Conservation (phyloP, 2,113 vertebrate species). For the Hylia prasina region DNA sequence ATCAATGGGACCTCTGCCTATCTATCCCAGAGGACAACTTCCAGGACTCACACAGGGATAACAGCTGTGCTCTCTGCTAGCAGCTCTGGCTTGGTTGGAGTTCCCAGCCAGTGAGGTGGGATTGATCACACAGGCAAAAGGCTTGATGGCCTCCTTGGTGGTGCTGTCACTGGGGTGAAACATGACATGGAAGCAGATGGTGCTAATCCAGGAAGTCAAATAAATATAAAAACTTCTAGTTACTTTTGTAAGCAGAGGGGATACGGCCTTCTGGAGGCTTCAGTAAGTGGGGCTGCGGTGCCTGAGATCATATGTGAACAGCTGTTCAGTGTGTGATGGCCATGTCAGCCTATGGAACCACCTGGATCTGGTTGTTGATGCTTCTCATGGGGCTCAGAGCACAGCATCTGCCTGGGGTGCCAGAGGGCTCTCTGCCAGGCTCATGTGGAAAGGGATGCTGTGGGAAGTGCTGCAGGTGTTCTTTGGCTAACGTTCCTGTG, state of each 20-base stretch:
- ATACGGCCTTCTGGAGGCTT: not conserved
- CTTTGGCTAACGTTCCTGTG: not conserved
- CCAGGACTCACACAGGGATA: not conserved
- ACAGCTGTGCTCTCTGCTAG: rapidly evolving
- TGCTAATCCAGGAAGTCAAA: not conserved
- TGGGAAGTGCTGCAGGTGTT: not conserved
- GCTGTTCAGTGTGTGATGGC: not conserved
- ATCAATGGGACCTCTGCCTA: not conserved
- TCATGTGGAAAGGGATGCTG: rapidly evolving
- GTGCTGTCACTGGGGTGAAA: not conserved
- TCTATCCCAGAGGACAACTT: not conserved
- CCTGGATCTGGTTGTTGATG: rapidly evolving
- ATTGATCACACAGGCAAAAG: rapidly evolving
- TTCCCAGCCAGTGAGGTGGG: rapidly evolving
- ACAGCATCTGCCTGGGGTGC: rapidly evolving
- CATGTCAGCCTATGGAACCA: rapidly evolving
- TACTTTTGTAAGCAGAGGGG: not conserved
- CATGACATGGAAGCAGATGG: not conserved
- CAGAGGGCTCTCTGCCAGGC: rapidly evolving
- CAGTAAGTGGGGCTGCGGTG: not conserved
- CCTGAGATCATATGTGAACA: not conserved
- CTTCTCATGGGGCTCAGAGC: rapidly evolving
- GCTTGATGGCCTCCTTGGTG: not conserved
- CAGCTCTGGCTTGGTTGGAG: not conserved
- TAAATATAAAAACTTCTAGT: not conserved